phyloP scores from a whole-genome alignment of 1,140 invertebrate genomes.

The Drosophila teissieri region DNA sequence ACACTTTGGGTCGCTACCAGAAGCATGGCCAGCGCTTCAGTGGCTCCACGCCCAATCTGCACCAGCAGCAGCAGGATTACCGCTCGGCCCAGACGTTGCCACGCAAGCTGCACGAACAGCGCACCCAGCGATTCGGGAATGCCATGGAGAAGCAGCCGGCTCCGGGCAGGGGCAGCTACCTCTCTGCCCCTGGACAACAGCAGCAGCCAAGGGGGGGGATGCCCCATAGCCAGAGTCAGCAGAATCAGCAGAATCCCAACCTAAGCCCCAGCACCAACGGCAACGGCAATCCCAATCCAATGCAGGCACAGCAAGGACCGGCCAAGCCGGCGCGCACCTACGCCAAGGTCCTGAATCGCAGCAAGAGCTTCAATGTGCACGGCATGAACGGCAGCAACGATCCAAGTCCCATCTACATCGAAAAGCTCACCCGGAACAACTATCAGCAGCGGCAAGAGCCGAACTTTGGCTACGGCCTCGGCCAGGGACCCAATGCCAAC shows the following conservation, averaged over 20 bases:
- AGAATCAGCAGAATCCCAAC: neutral
- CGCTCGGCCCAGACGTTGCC: constrained; percentile 92
- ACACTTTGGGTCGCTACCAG: constrained; percentile 91
- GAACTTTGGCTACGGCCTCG: constrained; percentile 18
- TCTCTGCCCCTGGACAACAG: constrained; percentile 40
- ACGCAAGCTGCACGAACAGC: constrained; percentile 87
- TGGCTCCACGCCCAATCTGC: constrained; percentile 79
- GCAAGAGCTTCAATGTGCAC: constrained; percentile 94
- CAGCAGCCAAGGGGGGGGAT: constrained; percentile 19
- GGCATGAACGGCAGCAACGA: constrained; percentile 85
- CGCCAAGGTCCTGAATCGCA: constrained; percentile 89
- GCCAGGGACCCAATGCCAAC: constrained; percentile 31
- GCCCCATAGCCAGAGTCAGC: neutral
- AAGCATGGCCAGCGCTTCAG: constrained; percentile 88
- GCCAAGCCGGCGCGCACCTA: constrained; percentile 91
- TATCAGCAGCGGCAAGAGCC: constrained; percentile 35
- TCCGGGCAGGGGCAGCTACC: constrained; percentile 85
- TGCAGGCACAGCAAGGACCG: constrained; percentile 84
- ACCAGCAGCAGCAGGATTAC: constrained; percentile 86
- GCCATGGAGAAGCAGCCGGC: constrained; percentile 21
- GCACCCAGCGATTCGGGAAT: constrained; percentile 21
- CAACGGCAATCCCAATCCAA: neutral
- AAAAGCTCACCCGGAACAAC: constrained; percentile 80
- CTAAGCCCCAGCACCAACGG: neutral
- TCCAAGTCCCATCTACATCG: constrained; percentile 84